These are phyloP conservation scores for Pammene aurita DNA, from an alignment of 2,888 invertebrate species.

Conservation along the genomic window DNA sequence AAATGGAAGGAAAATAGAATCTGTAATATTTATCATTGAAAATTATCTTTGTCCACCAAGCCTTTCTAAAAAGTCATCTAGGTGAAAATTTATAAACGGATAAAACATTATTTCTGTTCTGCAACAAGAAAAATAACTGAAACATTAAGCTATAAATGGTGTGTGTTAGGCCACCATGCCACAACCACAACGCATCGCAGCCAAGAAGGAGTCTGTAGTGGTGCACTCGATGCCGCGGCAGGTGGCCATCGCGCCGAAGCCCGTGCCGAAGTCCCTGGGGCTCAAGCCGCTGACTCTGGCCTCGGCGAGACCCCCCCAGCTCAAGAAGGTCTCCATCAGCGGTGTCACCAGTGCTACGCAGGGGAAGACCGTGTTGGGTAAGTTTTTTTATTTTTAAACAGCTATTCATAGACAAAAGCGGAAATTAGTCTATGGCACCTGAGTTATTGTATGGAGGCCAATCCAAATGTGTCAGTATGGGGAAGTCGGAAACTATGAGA, in stretches of 20 bases:
- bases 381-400: constrained; percentile 39
- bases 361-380: constrained; percentile 64
- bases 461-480: too few species aligned
- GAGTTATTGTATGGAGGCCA: too few species aligned
- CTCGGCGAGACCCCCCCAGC: constrained; percentile 49
- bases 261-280: constrained; percentile 56
- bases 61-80: too few species aligned
- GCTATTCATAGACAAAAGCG: background rate
- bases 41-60: too few species aligned
- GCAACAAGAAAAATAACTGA: too few species aligned
- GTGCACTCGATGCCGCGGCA: constrained; percentile 60
- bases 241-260: constrained; percentile 81
- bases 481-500: too few species aligned
- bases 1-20: too few species aligned
- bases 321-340: constrained; percentile 62
- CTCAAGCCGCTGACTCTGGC: constrained; percentile 48
- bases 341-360: constrained; percentile 48
- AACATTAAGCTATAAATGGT: background rate
- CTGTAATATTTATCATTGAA: too few species aligned
- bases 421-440: too few species aligned
- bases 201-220: constrained; percentile 52
- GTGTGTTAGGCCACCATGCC: constrained; percentile 52
- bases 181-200: constrained; percentile 35
- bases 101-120: too few species aligned
- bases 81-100: too few species aligned